phyloP scores from a whole-genome alignment of 2,797 vertebrate genomes.

The Sebastes hubbsi region DNA sequence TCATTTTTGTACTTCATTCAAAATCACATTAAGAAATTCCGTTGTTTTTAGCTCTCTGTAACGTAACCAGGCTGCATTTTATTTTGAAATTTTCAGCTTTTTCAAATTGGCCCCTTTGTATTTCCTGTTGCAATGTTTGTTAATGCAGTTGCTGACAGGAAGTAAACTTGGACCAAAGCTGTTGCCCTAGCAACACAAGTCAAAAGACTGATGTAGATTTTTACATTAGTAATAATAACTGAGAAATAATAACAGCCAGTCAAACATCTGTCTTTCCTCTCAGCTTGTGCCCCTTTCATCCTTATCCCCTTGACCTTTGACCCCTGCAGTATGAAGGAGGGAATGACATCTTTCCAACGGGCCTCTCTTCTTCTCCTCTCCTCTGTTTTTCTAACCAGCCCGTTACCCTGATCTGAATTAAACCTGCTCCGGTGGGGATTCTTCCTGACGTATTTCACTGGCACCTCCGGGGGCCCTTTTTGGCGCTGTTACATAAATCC shows the following conservation, averaged over 20 bases:
- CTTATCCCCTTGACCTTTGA: slow-evolving; percentile 6
- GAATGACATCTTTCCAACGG: background rate
- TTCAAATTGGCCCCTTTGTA: accelerated
- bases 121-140: no score
- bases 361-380: background rate
- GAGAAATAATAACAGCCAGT: background rate
- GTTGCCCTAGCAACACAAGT: no score
- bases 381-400: background rate
- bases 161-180: no score
- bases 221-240: background rate
- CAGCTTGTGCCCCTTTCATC: background rate
- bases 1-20: background rate
- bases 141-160: no score
- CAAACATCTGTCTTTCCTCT: background rate
- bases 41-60: background rate
- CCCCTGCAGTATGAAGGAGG: background rate
- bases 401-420: slow-evolving; percentile 40
- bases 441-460: slow-evolving; percentile 23
- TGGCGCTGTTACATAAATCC: slow-evolving; percentile 65
- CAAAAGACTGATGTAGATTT: background rate
- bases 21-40: background rate
- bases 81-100: background rate
- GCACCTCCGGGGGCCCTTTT: slow-evolving; percentile 31
- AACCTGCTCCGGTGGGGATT: slow-evolving; percentile 56
- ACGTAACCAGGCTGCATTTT: background rate